Evolutionary conservation across 2,113 vertebrate species (phyloP).

Genomic region (Pagrus major): DNA sequence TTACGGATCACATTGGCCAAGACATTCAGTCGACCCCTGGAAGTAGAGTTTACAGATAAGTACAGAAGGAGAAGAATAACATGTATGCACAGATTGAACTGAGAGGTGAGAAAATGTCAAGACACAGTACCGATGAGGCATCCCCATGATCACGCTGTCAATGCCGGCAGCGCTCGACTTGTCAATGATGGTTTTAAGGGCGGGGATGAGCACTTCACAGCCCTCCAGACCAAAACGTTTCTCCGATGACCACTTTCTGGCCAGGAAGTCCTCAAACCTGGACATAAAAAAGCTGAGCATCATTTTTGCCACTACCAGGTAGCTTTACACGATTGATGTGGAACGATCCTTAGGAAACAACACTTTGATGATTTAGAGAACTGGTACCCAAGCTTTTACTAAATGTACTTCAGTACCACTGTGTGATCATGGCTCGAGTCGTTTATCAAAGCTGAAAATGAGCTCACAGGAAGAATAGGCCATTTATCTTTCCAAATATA

Average conservation of each 20-base stretch:
- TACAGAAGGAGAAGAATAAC: neutral
- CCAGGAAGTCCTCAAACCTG: slow-evolving; percentile 95
- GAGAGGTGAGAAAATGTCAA: neutral
- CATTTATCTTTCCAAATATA: slow-evolving; percentile 32
- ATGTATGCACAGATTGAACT: neutral
- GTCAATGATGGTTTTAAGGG: slow-evolving; percentile 94
- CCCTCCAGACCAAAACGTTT: slow-evolving; percentile 96
- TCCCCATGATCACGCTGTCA: slow-evolving; percentile 94
- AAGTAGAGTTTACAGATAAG: slow-evolving; percentile 15
- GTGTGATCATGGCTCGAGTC: neutral
- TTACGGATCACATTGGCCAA: slow-evolving; percentile 94
- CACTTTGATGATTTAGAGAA: neutral
- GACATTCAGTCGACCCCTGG: slow-evolving; percentile 92
- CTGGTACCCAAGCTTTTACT: neutral
- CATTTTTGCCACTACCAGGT: neutral
- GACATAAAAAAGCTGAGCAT: neutral
- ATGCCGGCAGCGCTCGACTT: slow-evolving; percentile 91
- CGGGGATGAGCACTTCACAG: slow-evolving; percentile 93
- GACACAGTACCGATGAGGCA: slow-evolving; percentile 92
- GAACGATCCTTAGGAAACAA: neutral
- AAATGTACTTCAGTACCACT: neutral
- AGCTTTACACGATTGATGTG: neutral
- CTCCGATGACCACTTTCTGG: slow-evolving; percentile 94
- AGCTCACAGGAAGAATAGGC: slow-evolving; percentile 29
- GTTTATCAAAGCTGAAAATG: slow-evolving; percentile 47